phyloP scores from a whole-genome alignment of 2,113 vertebrate genomes.

The Hylia prasina region DNA sequence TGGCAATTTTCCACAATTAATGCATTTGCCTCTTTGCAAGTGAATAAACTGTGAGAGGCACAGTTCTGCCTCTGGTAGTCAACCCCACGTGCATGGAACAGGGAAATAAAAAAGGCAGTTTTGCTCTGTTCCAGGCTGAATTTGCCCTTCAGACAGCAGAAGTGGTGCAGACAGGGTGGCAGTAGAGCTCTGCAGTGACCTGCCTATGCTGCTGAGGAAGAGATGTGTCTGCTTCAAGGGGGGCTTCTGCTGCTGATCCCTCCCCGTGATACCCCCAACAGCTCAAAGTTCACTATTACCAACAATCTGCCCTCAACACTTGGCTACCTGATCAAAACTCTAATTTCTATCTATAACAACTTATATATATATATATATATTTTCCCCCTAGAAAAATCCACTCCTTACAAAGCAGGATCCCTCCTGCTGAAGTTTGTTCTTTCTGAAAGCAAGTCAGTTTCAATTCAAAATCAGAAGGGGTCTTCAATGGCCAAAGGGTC shows the following conservation, averaged over 20 bases:
- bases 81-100: fast-evolving
- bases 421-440: not conserved
- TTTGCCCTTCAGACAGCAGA: not conserved
- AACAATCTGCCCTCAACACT: not conserved
- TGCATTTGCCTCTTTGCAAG: not conserved
- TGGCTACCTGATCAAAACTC: not conserved
- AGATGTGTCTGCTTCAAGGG: not conserved
- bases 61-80: not conserved
- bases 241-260: not conserved
- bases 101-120: not conserved
- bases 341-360: not conserved
- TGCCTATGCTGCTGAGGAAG: not conserved
- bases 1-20: not conserved
- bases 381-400: not conserved
- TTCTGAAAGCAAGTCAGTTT: not conserved
- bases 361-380: not conserved
- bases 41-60: not conserved
- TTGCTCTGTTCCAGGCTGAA: not conserved
- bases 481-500: not conserved
- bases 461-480: not conserved
- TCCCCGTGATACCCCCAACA: not conserved
- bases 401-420: not conserved
- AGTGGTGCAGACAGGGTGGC: not conserved
- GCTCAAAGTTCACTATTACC: not conserved
- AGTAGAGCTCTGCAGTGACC: not conserved